These are phyloP conservation scores for Drosophila fulvimacula DNA, from an alignment of 2,888 invertebrate species.

Conservation along the genomic window DNA sequence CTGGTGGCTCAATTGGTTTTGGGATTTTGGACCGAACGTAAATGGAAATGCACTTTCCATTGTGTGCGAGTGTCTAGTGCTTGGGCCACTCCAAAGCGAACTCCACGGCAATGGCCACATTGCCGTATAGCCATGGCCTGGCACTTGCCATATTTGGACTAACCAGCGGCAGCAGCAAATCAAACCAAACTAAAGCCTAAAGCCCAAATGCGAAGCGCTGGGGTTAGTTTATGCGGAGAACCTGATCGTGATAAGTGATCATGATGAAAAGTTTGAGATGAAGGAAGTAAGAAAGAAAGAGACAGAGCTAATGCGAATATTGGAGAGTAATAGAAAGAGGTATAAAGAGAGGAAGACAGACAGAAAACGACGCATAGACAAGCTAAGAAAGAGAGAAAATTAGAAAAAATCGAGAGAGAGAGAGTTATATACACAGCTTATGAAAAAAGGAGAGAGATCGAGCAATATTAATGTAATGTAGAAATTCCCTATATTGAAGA, in stretches of 20 bases:
- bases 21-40: conserved; percentile 31
- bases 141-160: conserved; percentile 75
- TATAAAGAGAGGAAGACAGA: too few species aligned
- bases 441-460: too few species aligned
- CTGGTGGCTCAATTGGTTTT: conserved; percentile 38
- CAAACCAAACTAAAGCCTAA: conserved; percentile 26
- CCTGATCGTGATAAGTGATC: conserved; percentile 8
- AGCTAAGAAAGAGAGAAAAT: too few species aligned
- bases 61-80: conserved; percentile 77
- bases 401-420: too few species aligned
- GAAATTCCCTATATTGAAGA: too few species aligned
- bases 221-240: conserved; percentile 35
- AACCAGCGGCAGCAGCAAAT: conserved; percentile 21
- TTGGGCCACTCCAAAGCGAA: conserved; percentile 60
- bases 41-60: conserved; percentile 80
- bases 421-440: too few species aligned
- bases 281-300: not conserved
- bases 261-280: too few species aligned
- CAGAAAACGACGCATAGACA: too few species aligned
- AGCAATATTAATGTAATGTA: too few species aligned
- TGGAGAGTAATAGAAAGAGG: too few species aligned
- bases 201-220: conserved; percentile 6
- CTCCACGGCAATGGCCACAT: conserved; percentile 14
- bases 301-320: too few species aligned
- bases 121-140: conserved; percentile 6